Evolutionary conservation across 1,140 invertebrate species (phyloP).

Genomic region (Drosophila pachea): DNA sequence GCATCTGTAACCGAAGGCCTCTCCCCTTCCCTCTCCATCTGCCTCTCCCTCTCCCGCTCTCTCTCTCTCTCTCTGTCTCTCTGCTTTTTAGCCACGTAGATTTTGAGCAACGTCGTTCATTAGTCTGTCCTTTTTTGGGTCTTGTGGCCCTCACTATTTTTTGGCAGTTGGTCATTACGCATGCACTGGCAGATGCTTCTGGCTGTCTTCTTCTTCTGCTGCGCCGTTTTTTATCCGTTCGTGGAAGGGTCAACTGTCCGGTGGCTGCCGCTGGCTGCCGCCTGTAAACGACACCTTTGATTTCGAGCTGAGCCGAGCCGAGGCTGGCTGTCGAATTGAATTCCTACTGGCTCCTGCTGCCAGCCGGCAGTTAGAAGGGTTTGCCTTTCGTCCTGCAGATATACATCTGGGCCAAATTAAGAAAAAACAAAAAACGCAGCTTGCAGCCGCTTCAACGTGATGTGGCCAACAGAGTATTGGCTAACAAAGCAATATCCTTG

Average conservation of each 20-base stretch:
- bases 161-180: constrained; percentile 73
- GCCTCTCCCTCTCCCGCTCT: constrained; percentile 13
- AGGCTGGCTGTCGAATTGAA: constrained; percentile 48
- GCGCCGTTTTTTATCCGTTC: constrained; percentile 43
- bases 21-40: constrained; percentile 31
- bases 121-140: constrained; percentile 45
- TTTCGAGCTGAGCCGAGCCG: constrained; percentile 48
- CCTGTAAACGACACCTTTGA: constrained; percentile 67
- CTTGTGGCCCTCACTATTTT: constrained; percentile 55
- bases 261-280: constrained; percentile 34
- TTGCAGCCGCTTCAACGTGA: constrained; percentile 52
- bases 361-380: constrained; percentile 61
- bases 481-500: neutral
- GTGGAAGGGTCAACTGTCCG: constrained; percentile 60
- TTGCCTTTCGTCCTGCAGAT: constrained; percentile 40
- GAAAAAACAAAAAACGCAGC: constrained; percentile 21
- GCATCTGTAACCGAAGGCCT: constrained; percentile 67
- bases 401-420: constrained; percentile 30
- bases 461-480: constrained; percentile 58
- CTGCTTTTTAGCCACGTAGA: constrained; percentile 50
- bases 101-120: constrained; percentile 60
- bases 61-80: constrained; percentile 20
- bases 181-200: constrained; percentile 71
- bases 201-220: neutral
- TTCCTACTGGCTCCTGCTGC: constrained; percentile 19